phyloP scores from a whole-genome alignment of 1,140 invertebrate species.

The Brachionus plicatilis region DNA sequence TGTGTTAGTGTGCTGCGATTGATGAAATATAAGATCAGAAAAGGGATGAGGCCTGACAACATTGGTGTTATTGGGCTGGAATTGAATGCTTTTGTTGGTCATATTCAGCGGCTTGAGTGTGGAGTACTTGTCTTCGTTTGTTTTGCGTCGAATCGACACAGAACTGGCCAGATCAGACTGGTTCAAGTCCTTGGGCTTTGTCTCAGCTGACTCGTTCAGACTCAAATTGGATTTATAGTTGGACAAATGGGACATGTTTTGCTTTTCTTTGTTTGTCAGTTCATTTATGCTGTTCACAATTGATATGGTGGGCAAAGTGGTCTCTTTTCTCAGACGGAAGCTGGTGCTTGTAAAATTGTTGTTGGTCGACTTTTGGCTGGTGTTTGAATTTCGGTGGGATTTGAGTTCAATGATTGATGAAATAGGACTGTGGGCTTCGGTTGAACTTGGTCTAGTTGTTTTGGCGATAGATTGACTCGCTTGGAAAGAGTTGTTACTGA shows the following conservation, averaged over 20 bases:
- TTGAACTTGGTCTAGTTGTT: not conserved
- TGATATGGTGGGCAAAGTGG: constrained; percentile 28
- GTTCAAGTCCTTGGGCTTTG: not conserved
- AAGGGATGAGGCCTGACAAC: constrained; percentile 6
- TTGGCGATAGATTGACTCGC: not conserved
- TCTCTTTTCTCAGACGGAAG: not conserved
- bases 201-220: not conserved
- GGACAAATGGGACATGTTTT: constrained; percentile 21
- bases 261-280: constrained; percentile 3
- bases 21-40: not conserved
- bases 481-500: not conserved
- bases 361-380: not conserved
- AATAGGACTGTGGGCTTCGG: not conserved
- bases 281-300: constrained; percentile 23
- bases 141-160: not conserved
- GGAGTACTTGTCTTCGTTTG: not conserved
- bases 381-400: not conserved
- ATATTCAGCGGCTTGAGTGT: not conserved
- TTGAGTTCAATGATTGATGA: not conserved
- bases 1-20: not conserved
- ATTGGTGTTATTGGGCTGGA: not conserved
- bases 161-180: not conserved
- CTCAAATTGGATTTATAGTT: constrained; percentile 15
- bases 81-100: not conserved
- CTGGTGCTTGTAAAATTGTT: not conserved